Conservation (phyloP, 2,888 invertebrate genomes). For the Melipona beecheii region DNA sequence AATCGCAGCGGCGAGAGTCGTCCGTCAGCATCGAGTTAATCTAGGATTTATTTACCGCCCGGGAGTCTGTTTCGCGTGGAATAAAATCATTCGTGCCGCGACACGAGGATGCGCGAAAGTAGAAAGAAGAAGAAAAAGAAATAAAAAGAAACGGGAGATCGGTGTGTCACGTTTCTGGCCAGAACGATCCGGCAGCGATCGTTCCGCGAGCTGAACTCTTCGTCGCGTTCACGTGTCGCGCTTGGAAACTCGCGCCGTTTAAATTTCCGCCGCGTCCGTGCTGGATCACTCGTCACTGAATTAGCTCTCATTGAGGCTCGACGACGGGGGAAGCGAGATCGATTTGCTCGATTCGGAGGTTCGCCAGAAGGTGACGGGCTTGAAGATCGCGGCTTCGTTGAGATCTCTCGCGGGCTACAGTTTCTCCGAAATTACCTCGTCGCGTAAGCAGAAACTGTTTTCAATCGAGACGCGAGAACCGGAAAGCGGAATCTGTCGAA, state of each 20-base stretch:
- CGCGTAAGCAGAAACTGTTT: too few species aligned
- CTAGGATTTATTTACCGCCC: too few species aligned
- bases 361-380: slow-evolving; percentile 3
- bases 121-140: not conserved
- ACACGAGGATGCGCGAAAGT: not conserved
- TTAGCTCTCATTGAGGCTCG: not conserved
- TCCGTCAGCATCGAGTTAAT: too few species aligned
- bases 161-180: not conserved
- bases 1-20: too few species aligned
- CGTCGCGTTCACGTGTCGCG: slow-evolving; percentile 1
- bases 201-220: not conserved
- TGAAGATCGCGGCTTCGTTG: not conserved
- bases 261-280: not conserved
- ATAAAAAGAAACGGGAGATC: not conserved
- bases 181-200: slow-evolving; percentile 3
- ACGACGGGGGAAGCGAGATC: not conserved
- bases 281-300: not conserved
- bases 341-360: not conserved
- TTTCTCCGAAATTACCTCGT: too few species aligned
- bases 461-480: too few species aligned
- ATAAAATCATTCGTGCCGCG: not conserved
- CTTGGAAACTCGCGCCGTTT: not conserved
- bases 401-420: too few species aligned
- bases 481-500: too few species aligned
- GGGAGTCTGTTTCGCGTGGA: not conserved